These are phyloP conservation scores for Anabas testudineus DNA, from an alignment of 2,797 vertebrate genomes.

Conservation along the genomic window DNA sequence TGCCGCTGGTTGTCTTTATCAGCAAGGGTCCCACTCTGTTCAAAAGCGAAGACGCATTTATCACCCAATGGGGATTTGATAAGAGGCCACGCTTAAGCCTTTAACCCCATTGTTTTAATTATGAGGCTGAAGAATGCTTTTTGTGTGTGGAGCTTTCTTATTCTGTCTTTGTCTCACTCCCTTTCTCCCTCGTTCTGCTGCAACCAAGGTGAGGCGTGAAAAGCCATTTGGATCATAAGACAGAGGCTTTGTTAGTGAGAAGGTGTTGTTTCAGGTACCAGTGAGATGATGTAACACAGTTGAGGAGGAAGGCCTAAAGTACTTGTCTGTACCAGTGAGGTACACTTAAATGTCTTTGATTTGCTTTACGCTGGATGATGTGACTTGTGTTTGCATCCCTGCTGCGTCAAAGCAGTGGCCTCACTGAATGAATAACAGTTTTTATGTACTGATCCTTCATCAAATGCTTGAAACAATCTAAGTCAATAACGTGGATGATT, in stretches of 20 bases:
- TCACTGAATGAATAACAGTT: background rate
- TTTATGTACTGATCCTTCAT: background rate
- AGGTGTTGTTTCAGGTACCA: background rate
- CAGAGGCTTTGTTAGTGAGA: background rate
- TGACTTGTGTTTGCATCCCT: background rate
- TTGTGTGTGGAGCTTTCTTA: slow-evolving; percentile 12
- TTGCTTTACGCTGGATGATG: background rate
- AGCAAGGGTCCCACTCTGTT: slow-evolving; percentile 57
- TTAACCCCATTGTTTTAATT: slow-evolving; percentile 78
- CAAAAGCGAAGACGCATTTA: slow-evolving; percentile 69
- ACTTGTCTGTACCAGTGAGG: background rate
- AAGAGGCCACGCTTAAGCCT: slow-evolving; percentile 74
- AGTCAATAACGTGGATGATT: background rate
- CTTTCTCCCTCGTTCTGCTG: background rate
- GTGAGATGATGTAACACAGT: background rate
- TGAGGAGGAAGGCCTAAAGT: background rate
- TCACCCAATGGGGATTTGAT: slow-evolving; percentile 75
- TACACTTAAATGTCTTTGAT: background rate
- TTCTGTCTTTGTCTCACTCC: slow-evolving; percentile 6
- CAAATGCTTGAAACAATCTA: background rate
- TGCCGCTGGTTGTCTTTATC: slow-evolving; percentile 68
- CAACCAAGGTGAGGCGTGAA: slow-evolving; percentile 5
- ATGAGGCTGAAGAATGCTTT: slow-evolving; percentile 63
- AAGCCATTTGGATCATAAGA: background rate
- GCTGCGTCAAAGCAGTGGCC: background rate